These are phyloP conservation scores for Xiphias gladius DNA, from an alignment of 2,113 vertebrate genomes.

Conservation along the genomic window DNA sequence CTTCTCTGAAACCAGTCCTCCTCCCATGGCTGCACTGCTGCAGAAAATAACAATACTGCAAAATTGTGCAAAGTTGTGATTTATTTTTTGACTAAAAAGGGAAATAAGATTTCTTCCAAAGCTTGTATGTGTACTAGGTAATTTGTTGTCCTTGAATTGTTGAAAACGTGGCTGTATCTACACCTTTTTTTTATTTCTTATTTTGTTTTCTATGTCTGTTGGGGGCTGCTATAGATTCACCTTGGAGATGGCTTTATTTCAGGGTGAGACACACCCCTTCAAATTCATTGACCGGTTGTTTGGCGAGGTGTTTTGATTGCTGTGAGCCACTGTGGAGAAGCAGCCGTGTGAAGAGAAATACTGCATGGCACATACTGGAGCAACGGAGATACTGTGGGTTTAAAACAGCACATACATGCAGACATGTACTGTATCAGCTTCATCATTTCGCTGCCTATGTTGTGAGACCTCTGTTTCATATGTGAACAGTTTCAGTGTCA, in stretches of 20 bases:
- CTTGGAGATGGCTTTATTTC: slow-evolving; percentile 59
- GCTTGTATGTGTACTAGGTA: neutral
- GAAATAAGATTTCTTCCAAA: too few relatives aligned
- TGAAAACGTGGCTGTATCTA: slow-evolving; percentile 15
- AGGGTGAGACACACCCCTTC: slow-evolving; percentile 22
- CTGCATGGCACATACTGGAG: slow-evolving; percentile 8
- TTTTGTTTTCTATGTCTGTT: slow-evolving; percentile 24
- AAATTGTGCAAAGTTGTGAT: neutral
- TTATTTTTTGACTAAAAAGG: neutral
- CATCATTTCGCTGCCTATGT: too few relatives aligned
- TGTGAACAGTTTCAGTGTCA: too few relatives aligned
- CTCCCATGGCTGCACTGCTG: slow-evolving; percentile 35
- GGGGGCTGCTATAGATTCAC: slow-evolving; percentile 61
- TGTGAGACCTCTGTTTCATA: too few relatives aligned
- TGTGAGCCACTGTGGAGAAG: slow-evolving; percentile 28
- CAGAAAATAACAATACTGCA: slow-evolving; percentile 32
- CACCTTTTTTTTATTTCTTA: too few relatives aligned
- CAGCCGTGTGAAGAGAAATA: slow-evolving; percentile 5
- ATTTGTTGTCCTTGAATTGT: slow-evolving; percentile 12
- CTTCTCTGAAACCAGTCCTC: slow-evolving; percentile 21
- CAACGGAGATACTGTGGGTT: neutral
- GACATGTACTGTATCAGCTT: too few relatives aligned
- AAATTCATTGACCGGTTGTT: slow-evolving; percentile 53
- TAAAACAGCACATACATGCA: slow-evolving; percentile 1
- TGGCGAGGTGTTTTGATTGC: slow-evolving; percentile 51